Base-by-base conservation (phyloP, 2,113 vertebrate species). In the Takifugu bimaculatus region DNA sequence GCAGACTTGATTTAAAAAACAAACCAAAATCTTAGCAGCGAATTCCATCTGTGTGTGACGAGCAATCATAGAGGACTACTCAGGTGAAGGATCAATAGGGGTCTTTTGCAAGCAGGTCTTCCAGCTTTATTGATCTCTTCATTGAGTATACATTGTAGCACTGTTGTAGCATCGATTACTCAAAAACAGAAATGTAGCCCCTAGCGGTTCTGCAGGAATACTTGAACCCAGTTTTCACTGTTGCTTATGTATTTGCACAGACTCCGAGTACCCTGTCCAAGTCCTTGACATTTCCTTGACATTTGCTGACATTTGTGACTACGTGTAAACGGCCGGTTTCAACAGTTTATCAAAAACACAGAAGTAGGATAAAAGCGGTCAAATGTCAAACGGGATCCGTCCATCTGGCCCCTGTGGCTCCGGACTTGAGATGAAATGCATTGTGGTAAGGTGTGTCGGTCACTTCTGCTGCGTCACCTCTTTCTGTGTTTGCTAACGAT, bases 301-400 rank as follows among this genome's bases (percentile, higher is more conserved):
- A 91, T 91, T 90, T 90, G 68, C 63, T 86, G 91, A 88, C 91
- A 92, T 92, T 92, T 90, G 65, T 75, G 72, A 65, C 84, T 75
- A 84, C 66, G 56, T 83, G 79, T 87, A 85, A 84, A 86, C 74
- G 58, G 60, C 72, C 60, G 57, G 69, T 63, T 66, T 65, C 78
- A 77, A 60, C 74, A 72, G 68, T 81, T 84, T 61, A 81, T 85
- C 79, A 79, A 65, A 80, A 76, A 54, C 55, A 54, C 60, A 50
- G 60, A 70, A 35, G 49, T 55, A 72, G 67, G 77, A 72, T 72
- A 67, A 68, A 74, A 68, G 82, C 50, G 63, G 53, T 52, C 70
- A 88, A 89, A 89, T 89, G 86, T 89, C 87, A 88, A 11, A 61
- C 84, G 14, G 63, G 60, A 68, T 28, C 20, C 45, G 12, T 65